Base-by-base conservation (phyloP, 2,888 invertebrate genomes). In the Rotaria magnacalcarata region DNA sequence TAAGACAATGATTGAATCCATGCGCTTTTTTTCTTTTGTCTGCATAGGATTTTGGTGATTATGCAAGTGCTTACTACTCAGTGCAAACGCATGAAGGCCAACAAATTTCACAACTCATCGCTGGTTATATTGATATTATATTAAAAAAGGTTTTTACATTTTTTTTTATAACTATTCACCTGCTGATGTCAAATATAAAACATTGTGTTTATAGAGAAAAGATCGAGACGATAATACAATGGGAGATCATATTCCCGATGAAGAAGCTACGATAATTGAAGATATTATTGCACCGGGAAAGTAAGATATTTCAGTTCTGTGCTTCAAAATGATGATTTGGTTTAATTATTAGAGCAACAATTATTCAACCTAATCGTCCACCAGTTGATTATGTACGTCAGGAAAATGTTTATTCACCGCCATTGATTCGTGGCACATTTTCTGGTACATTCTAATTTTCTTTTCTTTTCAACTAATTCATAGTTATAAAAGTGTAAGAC, bases 71-170 rank as follows among this genome's bases (percentile, higher is more conserved):
- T 89, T 99, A 98, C 93, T 99, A 99, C 92, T 96, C 96, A n/a
- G 98, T 99, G 74, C 98, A 99, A 92, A 99, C 99, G 0, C 95
- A 96, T 1, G 97, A 98, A 91, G 97, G 97, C 10, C 99, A 99
- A 90, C 97, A 97, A 92, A 99, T 99, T 89, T 94, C 97, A 84
- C 97, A 97, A 89, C 94, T 99, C 88, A 98, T 99, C 89, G 96
- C 97, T 84, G 99, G 98, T 34, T 99, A 99, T 92, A 99, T 99
- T 90, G 99, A 99, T 92, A 99, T 99, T 90, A 99, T 99, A 88
- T 93, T 99, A 88, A 96, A 97, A 92, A 96, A 96, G 92, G 94
- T 93, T 89, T 24, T 84, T 87, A 34, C 34, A n/a, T n/a, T 34
- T 34, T 34, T 34, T 34, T 34, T 34, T 34, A 34, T 34, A 34